These are phyloP conservation scores for Pitangus sulphuratus DNA, from an alignment of 2,797 vertebrate genomes.

Conservation along the genomic window DNA sequence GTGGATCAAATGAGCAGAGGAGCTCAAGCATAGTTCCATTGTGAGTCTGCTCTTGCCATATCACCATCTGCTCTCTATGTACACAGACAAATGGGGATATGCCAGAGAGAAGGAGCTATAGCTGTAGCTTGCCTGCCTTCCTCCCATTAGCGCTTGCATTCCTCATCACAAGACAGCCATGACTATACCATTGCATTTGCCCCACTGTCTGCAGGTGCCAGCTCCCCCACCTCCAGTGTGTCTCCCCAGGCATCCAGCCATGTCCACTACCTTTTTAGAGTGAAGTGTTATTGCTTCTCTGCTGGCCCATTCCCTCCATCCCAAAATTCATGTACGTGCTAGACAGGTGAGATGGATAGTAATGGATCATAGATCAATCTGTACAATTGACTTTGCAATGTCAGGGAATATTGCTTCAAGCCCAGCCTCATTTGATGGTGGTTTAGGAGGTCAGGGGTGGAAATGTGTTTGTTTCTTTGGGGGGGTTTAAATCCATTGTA, in stretches of 20 bases:
- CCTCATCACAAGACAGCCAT: neutral
- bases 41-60: constrained; percentile 1
- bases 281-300: neutral
- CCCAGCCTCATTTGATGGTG: neutral
- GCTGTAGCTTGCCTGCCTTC: neutral
- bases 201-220: neutral
- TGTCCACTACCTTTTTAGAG: neutral
- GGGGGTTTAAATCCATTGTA: neutral
- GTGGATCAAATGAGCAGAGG: constrained; percentile 48
- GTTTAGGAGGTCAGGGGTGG: constrained; percentile 10
- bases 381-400: neutral
- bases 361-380: constrained; percentile 3
- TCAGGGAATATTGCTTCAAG: constrained; percentile 18
- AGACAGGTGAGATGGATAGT: neutral
- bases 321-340: neutral
- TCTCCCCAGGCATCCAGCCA: neutral
- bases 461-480: neutral
- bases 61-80: constrained; percentile 33
- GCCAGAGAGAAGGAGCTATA: neutral
- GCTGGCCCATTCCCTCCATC: neutral
- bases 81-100: constrained; percentile 31
- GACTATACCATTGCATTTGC: neutral
- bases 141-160: neutral
- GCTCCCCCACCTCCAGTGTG: neutral
- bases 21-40: constrained; percentile 11